Conservation (phyloP, 2,113 vertebrate genomes). For the Phaethornis superciliosus region DNA sequence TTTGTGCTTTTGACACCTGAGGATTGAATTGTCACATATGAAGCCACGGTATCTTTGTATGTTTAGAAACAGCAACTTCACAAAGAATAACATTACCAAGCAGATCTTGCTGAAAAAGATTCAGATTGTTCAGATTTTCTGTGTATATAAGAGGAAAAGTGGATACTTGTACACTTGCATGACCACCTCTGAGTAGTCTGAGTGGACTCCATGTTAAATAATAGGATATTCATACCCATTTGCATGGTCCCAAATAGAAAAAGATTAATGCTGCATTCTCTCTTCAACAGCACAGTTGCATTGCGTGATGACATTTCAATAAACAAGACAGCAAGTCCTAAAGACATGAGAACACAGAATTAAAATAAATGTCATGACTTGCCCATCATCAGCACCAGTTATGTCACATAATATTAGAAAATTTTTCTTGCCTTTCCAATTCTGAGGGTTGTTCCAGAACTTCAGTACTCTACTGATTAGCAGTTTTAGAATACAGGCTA, state of each 20-base stretch:
- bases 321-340: background rate
- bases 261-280: fast-evolving
- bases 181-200: background rate
- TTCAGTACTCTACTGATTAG: background rate
- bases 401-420: background rate
- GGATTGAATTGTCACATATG: background rate
- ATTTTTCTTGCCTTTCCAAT: background rate
- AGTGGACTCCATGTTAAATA: background rate
- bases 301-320: too few relatives aligned
- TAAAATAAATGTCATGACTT: background rate
- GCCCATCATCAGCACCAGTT: background rate
- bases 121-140: background rate
- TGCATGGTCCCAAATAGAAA: background rate
- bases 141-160: background rate
- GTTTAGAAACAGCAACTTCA: background rate
- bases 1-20: background rate
- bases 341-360: background rate
- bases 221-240: background rate
- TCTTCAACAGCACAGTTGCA: background rate
- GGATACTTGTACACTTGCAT: background rate
- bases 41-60: background rate
- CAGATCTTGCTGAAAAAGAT: background rate
- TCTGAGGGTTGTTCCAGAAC: background rate
- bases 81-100: background rate
- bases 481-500: background rate